phyloP scores from a whole-genome alignment of 2,113 vertebrate species.

The Rhynchopsitta pachyrhyncha region DNA sequence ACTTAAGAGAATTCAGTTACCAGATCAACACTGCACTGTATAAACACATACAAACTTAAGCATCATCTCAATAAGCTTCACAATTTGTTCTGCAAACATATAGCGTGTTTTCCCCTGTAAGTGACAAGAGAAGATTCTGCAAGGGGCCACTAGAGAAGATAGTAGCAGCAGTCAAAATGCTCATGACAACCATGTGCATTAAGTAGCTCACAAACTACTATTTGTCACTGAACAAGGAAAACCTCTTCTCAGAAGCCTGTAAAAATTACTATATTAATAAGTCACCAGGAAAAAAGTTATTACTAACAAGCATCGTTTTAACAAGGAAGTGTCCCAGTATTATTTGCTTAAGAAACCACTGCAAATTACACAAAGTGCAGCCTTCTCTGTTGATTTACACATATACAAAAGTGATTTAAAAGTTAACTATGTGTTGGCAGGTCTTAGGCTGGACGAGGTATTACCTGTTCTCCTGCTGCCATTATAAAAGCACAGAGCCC shows the following conservation, averaged over 20 bases:
- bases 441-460: background rate
- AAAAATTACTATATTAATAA: background rate
- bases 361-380: background rate
- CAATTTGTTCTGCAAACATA: background rate
- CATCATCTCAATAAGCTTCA: background rate
- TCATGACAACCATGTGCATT: background rate
- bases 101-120: background rate
- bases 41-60: background rate
- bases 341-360: background rate
- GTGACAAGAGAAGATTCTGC: background rate
- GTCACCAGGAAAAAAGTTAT: background rate
- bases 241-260: background rate
- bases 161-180: background rate
- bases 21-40: background rate
- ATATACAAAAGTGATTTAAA: background rate
- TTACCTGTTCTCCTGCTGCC: background rate
- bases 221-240: background rate
- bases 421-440: background rate
- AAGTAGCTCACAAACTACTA: background rate
- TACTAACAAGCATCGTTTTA: background rate
- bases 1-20: background rate
- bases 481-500: background rate
- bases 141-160: background rate
- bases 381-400: background rate
- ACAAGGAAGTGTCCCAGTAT: accelerated